Conservation (phyloP, 2,113 vertebrate genomes). For the Tyrannus savana region DNA sequence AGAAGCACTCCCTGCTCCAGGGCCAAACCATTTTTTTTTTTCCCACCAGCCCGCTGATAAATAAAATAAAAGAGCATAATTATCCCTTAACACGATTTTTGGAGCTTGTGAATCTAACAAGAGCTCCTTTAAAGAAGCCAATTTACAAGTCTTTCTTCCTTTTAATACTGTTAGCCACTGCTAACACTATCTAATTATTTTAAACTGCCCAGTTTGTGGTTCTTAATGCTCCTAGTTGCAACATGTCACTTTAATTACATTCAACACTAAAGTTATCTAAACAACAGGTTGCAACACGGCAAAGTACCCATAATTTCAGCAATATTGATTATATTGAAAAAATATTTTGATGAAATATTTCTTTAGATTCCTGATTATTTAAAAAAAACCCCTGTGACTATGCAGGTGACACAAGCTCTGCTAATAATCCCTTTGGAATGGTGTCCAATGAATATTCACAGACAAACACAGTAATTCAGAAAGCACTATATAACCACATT, state of each 20-base stretch:
- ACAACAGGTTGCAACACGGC: neutral
- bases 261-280: neutral
- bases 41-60: neutral
- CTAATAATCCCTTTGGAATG: neutral
- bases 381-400: neutral
- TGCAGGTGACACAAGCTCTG: neutral
- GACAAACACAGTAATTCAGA: constrained; percentile 13
- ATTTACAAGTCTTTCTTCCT: constrained; percentile 10
- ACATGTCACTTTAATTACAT: neutral
- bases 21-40: neutral
- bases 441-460: constrained; percentile 5
- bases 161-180: neutral
- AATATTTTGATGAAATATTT: neutral
- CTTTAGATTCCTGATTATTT: neutral
- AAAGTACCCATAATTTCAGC: neutral
- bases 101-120: neutral
- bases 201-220: constrained; percentile 4
- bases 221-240: constrained; percentile 17
- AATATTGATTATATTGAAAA: neutral
- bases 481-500: constrained; percentile 18
- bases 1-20: neutral
- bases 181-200: constrained; percentile 17
- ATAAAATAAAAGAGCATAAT: neutral
- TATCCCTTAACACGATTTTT: neutral
- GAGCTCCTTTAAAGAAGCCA: neutral